phyloP scores from a whole-genome alignment of 2,888 invertebrate genomes.

The Drosophila atroscutellata region DNA sequence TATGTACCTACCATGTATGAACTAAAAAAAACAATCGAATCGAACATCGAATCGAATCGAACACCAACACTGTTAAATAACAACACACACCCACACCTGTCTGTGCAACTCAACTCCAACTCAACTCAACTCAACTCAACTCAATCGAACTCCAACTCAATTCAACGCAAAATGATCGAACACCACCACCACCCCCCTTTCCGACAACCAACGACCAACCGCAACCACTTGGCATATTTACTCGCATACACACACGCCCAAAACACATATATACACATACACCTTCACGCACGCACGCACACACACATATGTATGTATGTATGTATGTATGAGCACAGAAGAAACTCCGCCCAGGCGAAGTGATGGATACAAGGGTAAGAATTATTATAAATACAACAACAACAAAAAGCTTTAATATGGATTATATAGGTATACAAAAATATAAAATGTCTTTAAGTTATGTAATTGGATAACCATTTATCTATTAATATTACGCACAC shows the following conservation, averaged over 20 bases:
- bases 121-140: slow-evolving; percentile 27
- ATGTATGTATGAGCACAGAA: slow-evolving; percentile 64
- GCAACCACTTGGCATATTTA: slow-evolving; percentile 33
- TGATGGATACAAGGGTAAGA: slow-evolving; percentile 96
- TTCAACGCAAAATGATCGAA: slow-evolving; percentile 16
- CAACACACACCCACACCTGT: slow-evolving; percentile 26
- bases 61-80: slow-evolving; percentile 41
- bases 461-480: slow-evolving; percentile 1
- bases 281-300: slow-evolving; percentile 18
- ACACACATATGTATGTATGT: slow-evolving; percentile 13
- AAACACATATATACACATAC: slow-evolving; percentile 11
- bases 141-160: slow-evolving; percentile 33
- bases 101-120: slow-evolving; percentile 20
- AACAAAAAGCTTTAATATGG: slow-evolving; percentile 18
- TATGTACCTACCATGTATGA: slow-evolving; percentile 58
- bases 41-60: slow-evolving; percentile 20
- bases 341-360: slow-evolving; percentile 96
- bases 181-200: slow-evolving; percentile 36
- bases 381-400: slow-evolving; percentile 28
- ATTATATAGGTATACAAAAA: background rate
- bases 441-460: background rate
- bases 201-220: slow-evolving; percentile 45
- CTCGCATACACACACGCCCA: slow-evolving; percentile 2
- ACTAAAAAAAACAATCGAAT: slow-evolving; percentile 37
- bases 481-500: background rate